Percentiles rank a stretch among this genome's conserved stretches.
These are phyloP conservation scores for Drosophila austrosaltans DNA, from an alignment of 2,888 invertebrate species.

Conservation along the genomic window DNA sequence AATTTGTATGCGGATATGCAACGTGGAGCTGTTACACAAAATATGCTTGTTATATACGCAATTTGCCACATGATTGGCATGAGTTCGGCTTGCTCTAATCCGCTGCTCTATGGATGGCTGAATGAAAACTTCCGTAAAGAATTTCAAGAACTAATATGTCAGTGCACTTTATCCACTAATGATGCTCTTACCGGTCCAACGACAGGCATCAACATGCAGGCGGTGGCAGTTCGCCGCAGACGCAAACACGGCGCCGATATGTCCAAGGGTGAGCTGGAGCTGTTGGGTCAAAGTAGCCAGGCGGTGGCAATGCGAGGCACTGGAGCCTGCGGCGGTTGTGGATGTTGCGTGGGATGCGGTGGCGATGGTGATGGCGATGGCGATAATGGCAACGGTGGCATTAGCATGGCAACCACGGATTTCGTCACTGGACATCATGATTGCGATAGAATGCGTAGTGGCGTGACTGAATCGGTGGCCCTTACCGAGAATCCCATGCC, in stretches of 20 bases:
- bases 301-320: constrained; percentile 39
- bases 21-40: constrained; percentile 82
- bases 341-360: constrained; percentile 29
- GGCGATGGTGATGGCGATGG: constrained; percentile 41
- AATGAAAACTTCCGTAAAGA: constrained; percentile 97
- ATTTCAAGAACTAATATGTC: constrained; percentile 91
- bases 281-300: constrained; percentile 68
- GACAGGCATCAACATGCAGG: constrained; percentile 79
- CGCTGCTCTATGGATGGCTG: constrained; percentile 95
- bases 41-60: constrained; percentile 86
- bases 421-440: constrained; percentile 59
- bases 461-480: constrained; percentile 80
- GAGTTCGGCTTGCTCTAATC: constrained; percentile 96
- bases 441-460: constrained; percentile 66
- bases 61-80: constrained; percentile 89
- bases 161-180: constrained; percentile 83
- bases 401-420: constrained; percentile 57
- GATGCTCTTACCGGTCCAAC: constrained; percentile 83
- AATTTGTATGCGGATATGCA: constrained; percentile 91
- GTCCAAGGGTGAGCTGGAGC: constrained; percentile 80
- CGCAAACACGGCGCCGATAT: constrained; percentile 77
- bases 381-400: constrained; percentile 29
- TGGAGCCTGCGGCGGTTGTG: constrained; percentile 32
- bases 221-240: constrained; percentile 78
- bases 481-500: constrained; percentile 82